Conservation (phyloP, 1,140 invertebrate genomes). For the Leptinotarsa texana region DNA sequence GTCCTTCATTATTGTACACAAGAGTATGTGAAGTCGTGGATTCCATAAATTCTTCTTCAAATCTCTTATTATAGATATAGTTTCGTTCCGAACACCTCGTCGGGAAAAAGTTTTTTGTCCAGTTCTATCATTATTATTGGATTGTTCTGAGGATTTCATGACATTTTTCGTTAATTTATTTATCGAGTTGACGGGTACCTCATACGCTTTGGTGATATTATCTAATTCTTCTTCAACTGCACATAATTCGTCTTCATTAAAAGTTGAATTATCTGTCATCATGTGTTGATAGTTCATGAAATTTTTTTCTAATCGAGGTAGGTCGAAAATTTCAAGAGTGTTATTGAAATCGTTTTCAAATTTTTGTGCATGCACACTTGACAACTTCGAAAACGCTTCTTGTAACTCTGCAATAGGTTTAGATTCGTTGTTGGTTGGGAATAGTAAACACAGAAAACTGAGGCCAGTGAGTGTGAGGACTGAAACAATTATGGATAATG, state of each 20-base stretch:
- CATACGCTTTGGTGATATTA: neutral
- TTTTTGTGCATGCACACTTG: neutral
- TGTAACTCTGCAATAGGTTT: constrained; percentile 18
- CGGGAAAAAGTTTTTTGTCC: neutral
- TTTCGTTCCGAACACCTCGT: neutral
- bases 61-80: constrained; percentile 11
- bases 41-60: constrained; percentile 21
- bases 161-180: neutral
- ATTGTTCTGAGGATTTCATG: neutral
- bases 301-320: neutral
- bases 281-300: neutral
- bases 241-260: constrained; percentile 12
- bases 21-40: constrained; percentile 31
- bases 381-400: constrained; percentile 12
- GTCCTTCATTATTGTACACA: constrained; percentile 34
- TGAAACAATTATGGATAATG: constrained; percentile 31
- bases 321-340: constrained; percentile 9
- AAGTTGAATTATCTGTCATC: neutral
- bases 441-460: constrained; percentile 23
- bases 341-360: constrained; percentile 4
- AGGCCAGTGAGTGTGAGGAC: constrained; percentile 31
- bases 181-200: neutral
- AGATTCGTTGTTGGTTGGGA: constrained; percentile 9
- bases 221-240: neutral
- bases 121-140: neutral